Percentiles rank a stretch among this genome's conserved stretches.
phyloP scores from a whole-genome alignment of 2,113 vertebrate species.

The Gila orcuttii region DNA sequence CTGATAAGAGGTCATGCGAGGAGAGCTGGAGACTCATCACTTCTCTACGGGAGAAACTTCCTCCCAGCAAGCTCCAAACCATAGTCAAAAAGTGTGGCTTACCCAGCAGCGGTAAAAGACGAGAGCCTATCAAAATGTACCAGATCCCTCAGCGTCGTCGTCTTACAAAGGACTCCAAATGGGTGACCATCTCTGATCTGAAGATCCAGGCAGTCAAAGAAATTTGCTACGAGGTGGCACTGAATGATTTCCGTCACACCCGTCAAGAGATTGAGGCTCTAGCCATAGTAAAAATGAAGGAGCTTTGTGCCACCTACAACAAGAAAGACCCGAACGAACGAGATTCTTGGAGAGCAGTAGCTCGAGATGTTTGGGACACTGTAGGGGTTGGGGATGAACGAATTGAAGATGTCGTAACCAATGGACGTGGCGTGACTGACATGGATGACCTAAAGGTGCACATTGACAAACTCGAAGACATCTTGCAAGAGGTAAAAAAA shows the following conservation, averaged over 20 bases:
- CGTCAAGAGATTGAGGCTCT: constrained; percentile 98
- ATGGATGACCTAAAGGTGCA: constrained; percentile 96
- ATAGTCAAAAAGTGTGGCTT: constrained; percentile 99
- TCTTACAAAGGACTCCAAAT: constrained; percentile 96
- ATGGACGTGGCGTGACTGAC: constrained; percentile 78
- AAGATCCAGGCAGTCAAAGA: constrained; percentile 99
- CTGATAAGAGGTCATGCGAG: constrained; percentile 99
- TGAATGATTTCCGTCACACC: constrained; percentile 96
- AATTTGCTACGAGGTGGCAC: constrained; percentile 97
- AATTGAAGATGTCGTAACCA: constrained; percentile 86
- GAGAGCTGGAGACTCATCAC: constrained; percentile 99
- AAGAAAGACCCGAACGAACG: constrained; percentile 98
- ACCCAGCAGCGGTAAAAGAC: constrained; percentile 97
- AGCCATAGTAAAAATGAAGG: constrained; percentile 99
- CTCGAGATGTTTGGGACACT: constrained; percentile 97
- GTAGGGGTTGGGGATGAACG: constrained; percentile 96
- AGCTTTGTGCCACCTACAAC: constrained; percentile 90
- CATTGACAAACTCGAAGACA: constrained; percentile 96
- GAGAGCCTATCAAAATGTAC: constrained; percentile 97
- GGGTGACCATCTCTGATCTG: constrained; percentile 97
- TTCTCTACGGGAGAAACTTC: constrained; percentile 98
- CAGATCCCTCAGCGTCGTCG: constrained; percentile 94
- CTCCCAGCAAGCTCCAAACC: constrained; percentile 98
- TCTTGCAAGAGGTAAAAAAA: constrained; percentile 97
- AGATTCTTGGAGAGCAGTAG: constrained; percentile 95